A percentile compares a stretch with the other conserved stretches of the same genome.
phyloP scores from a whole-genome alignment of 2,888 invertebrate species.

The Meiosimyza platycephala region DNA sequence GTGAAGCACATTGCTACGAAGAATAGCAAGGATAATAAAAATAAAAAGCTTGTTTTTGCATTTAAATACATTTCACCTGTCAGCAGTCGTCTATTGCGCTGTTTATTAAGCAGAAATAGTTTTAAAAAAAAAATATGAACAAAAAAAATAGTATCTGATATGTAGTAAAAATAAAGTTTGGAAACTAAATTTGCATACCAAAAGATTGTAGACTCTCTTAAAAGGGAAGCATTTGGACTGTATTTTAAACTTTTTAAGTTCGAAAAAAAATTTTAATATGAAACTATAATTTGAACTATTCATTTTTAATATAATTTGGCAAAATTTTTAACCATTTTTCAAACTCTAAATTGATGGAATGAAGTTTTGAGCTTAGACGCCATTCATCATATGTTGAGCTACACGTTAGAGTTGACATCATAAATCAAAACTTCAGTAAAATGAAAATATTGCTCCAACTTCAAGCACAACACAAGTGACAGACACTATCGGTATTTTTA shows the following conservation, averaged over 20 bases:
- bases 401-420: too few relatives aligned
- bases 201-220: background rate
- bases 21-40: background rate
- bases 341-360: background rate
- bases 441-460: too few relatives aligned
- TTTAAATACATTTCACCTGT: conserved; percentile 12
- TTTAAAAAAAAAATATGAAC: too few relatives aligned
- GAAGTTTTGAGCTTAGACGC: too few relatives aligned
- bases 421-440: too few relatives aligned
- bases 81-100: background rate
- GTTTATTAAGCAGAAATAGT: too few relatives aligned
- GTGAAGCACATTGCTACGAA: background rate
- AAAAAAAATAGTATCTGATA: too few relatives aligned
- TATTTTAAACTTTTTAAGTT: too few relatives aligned
- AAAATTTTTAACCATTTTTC: background rate
- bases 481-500: too few relatives aligned
- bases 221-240: background rate
- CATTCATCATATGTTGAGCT: too few relatives aligned
- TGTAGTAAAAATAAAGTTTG: background rate
- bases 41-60: background rate
- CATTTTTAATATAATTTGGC: background rate
- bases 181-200: background rate
- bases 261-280: background rate
- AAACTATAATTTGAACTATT: background rate
- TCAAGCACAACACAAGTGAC: too few relatives aligned